A percentile compares a stretch with the other conserved stretches of the same genome.
Conservation (phyloP, 2,113 vertebrate species). For the Rhea pennata region DNA sequence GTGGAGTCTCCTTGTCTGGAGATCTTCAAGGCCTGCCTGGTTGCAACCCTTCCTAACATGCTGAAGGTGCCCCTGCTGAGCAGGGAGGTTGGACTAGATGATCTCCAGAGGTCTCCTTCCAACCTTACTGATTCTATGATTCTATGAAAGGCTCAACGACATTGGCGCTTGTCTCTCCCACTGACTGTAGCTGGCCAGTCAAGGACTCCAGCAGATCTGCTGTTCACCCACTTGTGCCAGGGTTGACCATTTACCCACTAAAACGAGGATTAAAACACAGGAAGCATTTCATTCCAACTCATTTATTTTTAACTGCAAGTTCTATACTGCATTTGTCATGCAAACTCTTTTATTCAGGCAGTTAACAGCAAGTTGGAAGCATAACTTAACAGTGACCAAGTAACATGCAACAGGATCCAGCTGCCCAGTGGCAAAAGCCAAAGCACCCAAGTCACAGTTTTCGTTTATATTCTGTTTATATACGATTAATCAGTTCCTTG, state of each 20-base stretch:
- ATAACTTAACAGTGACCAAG: not conserved
- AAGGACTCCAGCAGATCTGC: rapidly evolving
- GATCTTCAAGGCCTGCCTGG: too few relatives aligned
- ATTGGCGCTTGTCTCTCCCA: not conserved
- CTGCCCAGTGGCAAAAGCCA: not conserved
- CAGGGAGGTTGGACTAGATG: too few relatives aligned
- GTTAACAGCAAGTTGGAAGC: not conserved
- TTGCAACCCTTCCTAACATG: too few relatives aligned
- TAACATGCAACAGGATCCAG: not conserved
- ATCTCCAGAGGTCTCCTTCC: too few relatives aligned
- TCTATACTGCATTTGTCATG: not conserved
- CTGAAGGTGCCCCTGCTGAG: too few relatives aligned
- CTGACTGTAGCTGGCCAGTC: not conserved
- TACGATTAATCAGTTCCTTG: not conserved
- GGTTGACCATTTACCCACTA: not conserved
- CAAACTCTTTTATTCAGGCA: not conserved
- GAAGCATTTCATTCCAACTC: not conserved
- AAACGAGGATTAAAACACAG: not conserved
- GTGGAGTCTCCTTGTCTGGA: too few relatives aligned
- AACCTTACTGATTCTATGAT: too few relatives aligned
- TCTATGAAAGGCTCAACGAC: not conserved
- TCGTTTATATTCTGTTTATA: not conserved
- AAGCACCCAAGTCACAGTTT: not conserved
- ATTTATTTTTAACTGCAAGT: not conserved
- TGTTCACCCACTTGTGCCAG: not conserved